A percentile compares a stretch with the other conserved stretches of the same genome.
Conservation (phyloP, 2,888 invertebrate genomes). For the Ptilodon capucinus region DNA sequence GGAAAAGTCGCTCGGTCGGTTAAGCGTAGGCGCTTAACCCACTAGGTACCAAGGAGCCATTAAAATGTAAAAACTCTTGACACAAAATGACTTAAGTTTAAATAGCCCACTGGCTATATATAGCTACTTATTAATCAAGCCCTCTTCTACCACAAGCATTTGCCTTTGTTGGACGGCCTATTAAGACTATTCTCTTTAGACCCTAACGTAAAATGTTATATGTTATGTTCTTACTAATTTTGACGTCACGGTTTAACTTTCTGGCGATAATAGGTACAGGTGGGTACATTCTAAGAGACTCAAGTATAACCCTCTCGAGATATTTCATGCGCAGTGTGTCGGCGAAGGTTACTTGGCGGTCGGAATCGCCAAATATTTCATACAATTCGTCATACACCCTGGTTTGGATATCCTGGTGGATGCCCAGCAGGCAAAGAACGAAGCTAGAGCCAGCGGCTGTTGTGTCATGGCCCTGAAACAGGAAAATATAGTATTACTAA, state of each 20-base stretch:
- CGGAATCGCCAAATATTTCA: slow-evolving; percentile 89
- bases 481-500: not conserved
- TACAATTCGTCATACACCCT: slow-evolving; percentile 89
- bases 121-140: no score
- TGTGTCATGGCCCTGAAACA: slow-evolving; percentile 72
- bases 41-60: no score
- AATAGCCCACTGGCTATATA: no score
- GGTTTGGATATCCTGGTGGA: slow-evolving; percentile 90
- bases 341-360: slow-evolving; percentile 88
- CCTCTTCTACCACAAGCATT: no score
- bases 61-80: no score
- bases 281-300: slow-evolving; percentile 90
- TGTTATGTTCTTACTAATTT: slow-evolving; percentile 80
- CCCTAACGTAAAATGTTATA: no score
- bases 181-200: no score
- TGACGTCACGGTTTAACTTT: slow-evolving; percentile 86
- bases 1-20: no score
- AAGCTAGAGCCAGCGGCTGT: slow-evolving; percentile 92
- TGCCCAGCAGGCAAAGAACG: slow-evolving; percentile 91
- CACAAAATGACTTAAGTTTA: no score
- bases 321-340: slow-evolving; percentile 93
- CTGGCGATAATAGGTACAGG: slow-evolving; percentile 91
- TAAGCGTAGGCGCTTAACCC: no score
- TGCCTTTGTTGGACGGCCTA: no score
- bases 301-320: slow-evolving; percentile 89